These are phyloP conservation scores for Cotesia vestalis DNA, from an alignment of 1,140 invertebrate species.

Conservation along the genomic window DNA sequence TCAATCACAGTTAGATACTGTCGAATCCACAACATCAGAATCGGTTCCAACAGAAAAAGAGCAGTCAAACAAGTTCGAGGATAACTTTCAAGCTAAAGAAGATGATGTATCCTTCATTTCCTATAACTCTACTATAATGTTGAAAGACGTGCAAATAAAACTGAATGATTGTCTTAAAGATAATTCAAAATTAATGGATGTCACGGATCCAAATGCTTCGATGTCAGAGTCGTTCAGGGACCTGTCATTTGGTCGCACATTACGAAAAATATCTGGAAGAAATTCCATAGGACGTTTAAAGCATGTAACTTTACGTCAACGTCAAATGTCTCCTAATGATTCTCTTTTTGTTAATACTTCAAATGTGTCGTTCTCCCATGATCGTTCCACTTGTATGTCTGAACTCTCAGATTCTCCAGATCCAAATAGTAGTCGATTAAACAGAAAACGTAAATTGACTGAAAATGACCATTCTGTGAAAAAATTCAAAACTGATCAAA, in stretches of 20 bases:
- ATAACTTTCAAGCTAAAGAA: slow-evolving; percentile 5
- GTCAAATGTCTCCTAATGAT: slow-evolving; percentile 52
- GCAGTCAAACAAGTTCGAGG: neutral
- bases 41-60: slow-evolving; percentile 12
- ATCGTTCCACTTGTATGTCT: slow-evolving; percentile 42
- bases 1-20: neutral
- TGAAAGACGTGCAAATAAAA: slow-evolving; percentile 57
- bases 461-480: slow-evolving; percentile 39
- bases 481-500: slow-evolving; percentile 49
- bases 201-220: slow-evolving; percentile 33
- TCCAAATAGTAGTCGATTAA: slow-evolving; percentile 43
- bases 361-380: slow-evolving; percentile 40
- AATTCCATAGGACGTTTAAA: slow-evolving; percentile 50
- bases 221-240: slow-evolving; percentile 41
- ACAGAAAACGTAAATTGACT: slow-evolving; percentile 52
- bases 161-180: slow-evolving; percentile 58
- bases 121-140: slow-evolving; percentile 52
- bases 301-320: slow-evolving; percentile 50
- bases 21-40: slow-evolving; percentile 33
- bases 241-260: slow-evolving; percentile 53
- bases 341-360: slow-evolving; percentile 58
- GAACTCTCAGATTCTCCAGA: slow-evolving; percentile 38
- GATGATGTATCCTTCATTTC: slow-evolving; percentile 47
- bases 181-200: slow-evolving; percentile 46
- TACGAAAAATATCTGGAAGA: slow-evolving; percentile 55